These are phyloP conservation scores for Pterocles gutturalis DNA, from an alignment of 2,113 vertebrate species.

Conservation along the genomic window DNA sequence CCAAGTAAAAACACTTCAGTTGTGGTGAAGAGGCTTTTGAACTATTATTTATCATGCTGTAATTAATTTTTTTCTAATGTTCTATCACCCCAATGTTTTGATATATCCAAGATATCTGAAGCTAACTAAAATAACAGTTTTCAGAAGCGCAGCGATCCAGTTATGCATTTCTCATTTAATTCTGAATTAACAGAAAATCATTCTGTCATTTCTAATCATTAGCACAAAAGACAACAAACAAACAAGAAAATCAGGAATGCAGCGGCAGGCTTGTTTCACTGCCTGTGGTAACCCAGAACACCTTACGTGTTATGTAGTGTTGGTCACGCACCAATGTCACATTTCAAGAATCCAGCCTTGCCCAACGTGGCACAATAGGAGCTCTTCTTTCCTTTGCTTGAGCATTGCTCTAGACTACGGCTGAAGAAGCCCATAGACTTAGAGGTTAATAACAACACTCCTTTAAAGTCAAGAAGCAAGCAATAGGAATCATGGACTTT, in stretches of 20 bases:
- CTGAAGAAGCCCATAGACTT: neutral
- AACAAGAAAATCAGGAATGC: neutral
- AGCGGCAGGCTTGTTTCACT: neutral
- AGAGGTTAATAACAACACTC: neutral
- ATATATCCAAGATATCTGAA: neutral
- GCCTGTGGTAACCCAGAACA: neutral
- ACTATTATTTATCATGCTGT: neutral
- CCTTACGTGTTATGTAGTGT: rapidly evolving
- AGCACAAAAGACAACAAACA: neutral
- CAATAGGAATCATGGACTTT: neutral
- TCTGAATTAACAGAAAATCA: neutral
- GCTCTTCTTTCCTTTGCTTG: neutral
- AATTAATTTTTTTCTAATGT: neutral
- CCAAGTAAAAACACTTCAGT: neutral
- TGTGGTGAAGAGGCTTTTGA: neutral
- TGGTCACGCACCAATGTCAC: neutral
- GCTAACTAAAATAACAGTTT: neutral
- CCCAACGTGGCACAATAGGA: neutral
- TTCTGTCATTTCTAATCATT: neutral
- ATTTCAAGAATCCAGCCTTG: neutral
- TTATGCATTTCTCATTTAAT: neutral
- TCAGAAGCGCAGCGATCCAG: neutral
- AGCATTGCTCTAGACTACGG: neutral
- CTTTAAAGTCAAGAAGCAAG: neutral
- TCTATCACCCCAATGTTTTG: neutral